phyloP scores from a whole-genome alignment of 2,113 vertebrate genomes.

The Strigops habroptila region DNA sequence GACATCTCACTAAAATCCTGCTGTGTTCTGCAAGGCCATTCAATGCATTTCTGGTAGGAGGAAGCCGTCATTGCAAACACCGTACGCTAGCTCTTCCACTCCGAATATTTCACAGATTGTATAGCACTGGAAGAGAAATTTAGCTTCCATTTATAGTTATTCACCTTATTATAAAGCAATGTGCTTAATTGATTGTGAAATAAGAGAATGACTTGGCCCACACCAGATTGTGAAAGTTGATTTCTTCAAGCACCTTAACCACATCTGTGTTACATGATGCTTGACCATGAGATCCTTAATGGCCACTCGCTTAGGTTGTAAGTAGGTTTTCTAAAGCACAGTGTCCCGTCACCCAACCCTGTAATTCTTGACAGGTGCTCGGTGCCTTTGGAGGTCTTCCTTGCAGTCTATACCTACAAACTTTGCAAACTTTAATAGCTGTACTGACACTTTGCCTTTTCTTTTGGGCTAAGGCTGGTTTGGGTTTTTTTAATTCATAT shows the following conservation, averaged over 20 bases:
- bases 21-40: background rate
- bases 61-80: background rate
- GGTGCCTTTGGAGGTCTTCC: background rate
- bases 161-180: background rate
- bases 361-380: background rate
- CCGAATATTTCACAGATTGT: background rate
- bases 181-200: background rate
- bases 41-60: background rate
- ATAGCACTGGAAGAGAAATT: background rate
- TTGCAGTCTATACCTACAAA: background rate
- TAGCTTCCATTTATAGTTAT: background rate
- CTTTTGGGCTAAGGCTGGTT: background rate
- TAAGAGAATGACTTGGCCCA: background rate
- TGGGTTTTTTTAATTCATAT: background rate
- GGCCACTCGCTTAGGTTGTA: background rate
- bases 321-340: background rate
- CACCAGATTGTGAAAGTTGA: background rate
- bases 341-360: background rate
- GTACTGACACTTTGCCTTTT: background rate
- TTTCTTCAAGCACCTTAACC: background rate
- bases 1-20: background rate
- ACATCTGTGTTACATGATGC: rapidly evolving
- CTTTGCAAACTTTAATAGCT: background rate
- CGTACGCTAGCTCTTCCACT: background rate
- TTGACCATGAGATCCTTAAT: background rate